Evolutionary conservation across 2,113 vertebrate genomes (phyloP).

Genomic region (Reinhardtius hippoglossoides): DNA sequence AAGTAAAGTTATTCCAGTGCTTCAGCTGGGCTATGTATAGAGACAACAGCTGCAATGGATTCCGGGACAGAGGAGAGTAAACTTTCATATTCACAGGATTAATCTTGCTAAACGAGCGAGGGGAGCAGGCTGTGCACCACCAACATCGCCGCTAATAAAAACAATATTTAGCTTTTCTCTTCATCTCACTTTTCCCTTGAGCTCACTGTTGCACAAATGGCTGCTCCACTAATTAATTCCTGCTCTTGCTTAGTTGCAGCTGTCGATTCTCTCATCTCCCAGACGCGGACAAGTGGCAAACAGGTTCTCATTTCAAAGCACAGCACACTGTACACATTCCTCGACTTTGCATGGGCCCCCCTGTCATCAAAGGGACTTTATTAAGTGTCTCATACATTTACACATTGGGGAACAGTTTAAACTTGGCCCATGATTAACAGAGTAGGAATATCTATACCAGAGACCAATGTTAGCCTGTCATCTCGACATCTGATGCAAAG

Average conservation of each 20-base stretch:
- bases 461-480: slow-evolving; percentile 81
- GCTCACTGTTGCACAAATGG: slow-evolving; percentile 62
- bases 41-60: slow-evolving; percentile 81
- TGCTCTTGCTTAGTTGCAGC: slow-evolving; percentile 76
- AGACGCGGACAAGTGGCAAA: slow-evolving; percentile 82
- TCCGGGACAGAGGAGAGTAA: slow-evolving; percentile 66
- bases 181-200: slow-evolving; percentile 67
- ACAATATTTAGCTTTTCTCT: slow-evolving; percentile 81
- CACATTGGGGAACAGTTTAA: slow-evolving; percentile 83
- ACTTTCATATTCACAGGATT: slow-evolving; percentile 72
- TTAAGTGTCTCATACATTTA: slow-evolving; percentile 84
- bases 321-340: slow-evolving; percentile 75
- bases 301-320: slow-evolving; percentile 84
- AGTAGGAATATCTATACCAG: slow-evolving; percentile 74
- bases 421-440: slow-evolving; percentile 79
- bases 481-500: slow-evolving; percentile 73
- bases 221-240: slow-evolving; percentile 81
- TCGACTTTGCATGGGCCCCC: slow-evolving; percentile 70
- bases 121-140: slow-evolving; percentile 75
- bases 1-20: slow-evolving; percentile 79
- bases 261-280: slow-evolving; percentile 77
- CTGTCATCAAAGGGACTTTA: slow-evolving; percentile 82
- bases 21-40: slow-evolving; percentile 65
- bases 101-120: slow-evolving; percentile 67
- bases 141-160: slow-evolving; percentile 84